Evolutionary conservation across 2,113 vertebrate genomes (phyloP), one percentile per base, ranked within the genome.

Genomic region (Sinocyclocheilus maitianheensis): DNA sequence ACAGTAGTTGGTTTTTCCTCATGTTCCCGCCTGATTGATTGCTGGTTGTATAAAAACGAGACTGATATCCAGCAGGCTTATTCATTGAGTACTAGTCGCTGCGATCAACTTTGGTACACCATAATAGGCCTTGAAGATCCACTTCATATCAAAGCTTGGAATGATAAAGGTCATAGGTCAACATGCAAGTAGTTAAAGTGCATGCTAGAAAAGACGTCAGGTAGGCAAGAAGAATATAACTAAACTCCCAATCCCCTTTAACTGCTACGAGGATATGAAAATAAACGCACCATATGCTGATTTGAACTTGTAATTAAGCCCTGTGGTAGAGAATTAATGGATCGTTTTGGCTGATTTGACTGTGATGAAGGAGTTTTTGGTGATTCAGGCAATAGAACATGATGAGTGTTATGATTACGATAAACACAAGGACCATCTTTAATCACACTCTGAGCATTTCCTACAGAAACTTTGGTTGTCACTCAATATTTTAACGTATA

Each of bases 181-280:
- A 80, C 83, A 71, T 79, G 53, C 82, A 74, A 81, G 85, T 77
- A 77, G 84, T 62, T 85, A 24, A 83, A 85, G 40, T 85, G 88
- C 86, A 87, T 89, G 88, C 65, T 53, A 81, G 69, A 85, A 53
- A 76, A 82, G 30, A 60, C 8, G 14, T 30, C 34, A 67, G 9
- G 53, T 87, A 81, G 74, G 72, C 72, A 77, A 87, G 55, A 72
- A 87, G 86, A 74, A 34, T 48, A 67, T 76, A 65, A 77, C n/a
- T 79, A 79, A 89, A 85, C 60, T 72, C 40, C 58, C 69, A 69
- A 78, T 43, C 46, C 84, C 80, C 74, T 78, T 82, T 48, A 82
- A 85, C 26, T 65, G 65, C 74, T 16, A 8, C 2, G 67, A 78
- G 8, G 18, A 58, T 20, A 16, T 13, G 46, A 60, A 72, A 14